Evolutionary conservation across 2,888 invertebrate species (phyloP).

Genomic region (Caenorhabditis wallacei): DNA sequence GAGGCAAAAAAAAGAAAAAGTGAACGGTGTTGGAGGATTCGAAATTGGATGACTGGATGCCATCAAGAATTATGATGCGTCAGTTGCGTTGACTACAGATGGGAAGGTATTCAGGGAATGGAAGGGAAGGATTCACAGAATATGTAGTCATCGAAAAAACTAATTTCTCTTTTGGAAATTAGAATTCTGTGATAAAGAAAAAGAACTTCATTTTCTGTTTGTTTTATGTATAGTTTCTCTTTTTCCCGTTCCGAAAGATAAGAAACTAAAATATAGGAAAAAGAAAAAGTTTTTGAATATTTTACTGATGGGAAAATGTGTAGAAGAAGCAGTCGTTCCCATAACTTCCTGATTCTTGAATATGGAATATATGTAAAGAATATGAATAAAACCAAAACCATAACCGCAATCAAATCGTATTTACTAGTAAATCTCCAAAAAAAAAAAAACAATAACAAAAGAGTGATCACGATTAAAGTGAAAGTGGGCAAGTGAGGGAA

Average conservation of each 20-base stretch:
- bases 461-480: constrained; percentile 46
- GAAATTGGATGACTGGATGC: constrained; percentile 59
- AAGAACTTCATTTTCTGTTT: too few species aligned
- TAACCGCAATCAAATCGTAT: constrained; percentile 43
- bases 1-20: constrained; percentile 28
- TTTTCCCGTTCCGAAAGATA: constrained; percentile 19
- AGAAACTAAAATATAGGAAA: constrained; percentile 25
- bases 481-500: constrained; percentile 39
- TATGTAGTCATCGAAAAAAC: not conserved
- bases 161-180: too few species aligned
- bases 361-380: constrained; percentile 10
- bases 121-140: not conserved
- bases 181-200: too few species aligned
- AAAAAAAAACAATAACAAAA: constrained; percentile 54
- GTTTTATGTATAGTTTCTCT: constrained; percentile 1
- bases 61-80: constrained; percentile 62
- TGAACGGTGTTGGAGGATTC: constrained; percentile 46
- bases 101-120: not conserved
- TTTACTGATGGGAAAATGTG: constrained; percentile 36
- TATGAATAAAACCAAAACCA: constrained; percentile 23
- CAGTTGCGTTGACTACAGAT: constrained; percentile 37
- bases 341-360: too few species aligned
- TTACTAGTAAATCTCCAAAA: constrained; percentile 15
- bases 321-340: too few species aligned
- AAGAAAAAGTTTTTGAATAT: not conserved